Base-by-base conservation (phyloP, 2,888 invertebrate species). In the Caenorhabditis sp. region DNA sequence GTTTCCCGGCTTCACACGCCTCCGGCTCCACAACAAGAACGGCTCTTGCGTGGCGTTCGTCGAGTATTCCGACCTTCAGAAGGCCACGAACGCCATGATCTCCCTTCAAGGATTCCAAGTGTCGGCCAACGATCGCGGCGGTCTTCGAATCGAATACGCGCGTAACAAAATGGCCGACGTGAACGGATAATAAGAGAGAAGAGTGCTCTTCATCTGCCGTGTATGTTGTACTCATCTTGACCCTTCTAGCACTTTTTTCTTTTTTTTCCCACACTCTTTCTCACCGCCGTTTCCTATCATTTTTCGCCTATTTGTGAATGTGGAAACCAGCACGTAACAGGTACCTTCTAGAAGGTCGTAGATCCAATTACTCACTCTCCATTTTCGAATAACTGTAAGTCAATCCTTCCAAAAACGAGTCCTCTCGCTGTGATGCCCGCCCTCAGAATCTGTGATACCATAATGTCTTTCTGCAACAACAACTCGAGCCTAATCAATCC, bases 81-180 rank as follows among this genome's bases (percentile, higher is more conserved):
- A 94, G 91, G 97, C 98, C 89, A 93, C 94, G 90, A 93, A 94
- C 89, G 96, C 96, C 89, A 93, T 96, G 93, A 93, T 93, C 90
- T 93, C 94, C 89, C 93, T 98, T 89, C 96, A 98, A 92, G 97
- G 97, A 90, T 95, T 95, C 53, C 83, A 72, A 43, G 53, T 86
- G 27, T 62, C 80, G 9, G 78, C 81, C 91, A 96, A 96, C 86
- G 95, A 95, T 90, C 94, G 96, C 91, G 96, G 96, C 88, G 96
- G 96, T 88, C 95, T 98, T 91, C 94, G 96, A 91, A 96, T 98
- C 91, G 97, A 98, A 92, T 98, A 94, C 93, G 97, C 97, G 91
- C 95, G 95, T 92, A 95, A 94, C 92, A 96, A 96, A 93, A 96
- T 97, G 96, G 95, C 95, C 90, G 94, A 94, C 92, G 92, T 92